Conservation (phyloP, 2,888 invertebrate species). For the Meghimatium bilineatum region DNA sequence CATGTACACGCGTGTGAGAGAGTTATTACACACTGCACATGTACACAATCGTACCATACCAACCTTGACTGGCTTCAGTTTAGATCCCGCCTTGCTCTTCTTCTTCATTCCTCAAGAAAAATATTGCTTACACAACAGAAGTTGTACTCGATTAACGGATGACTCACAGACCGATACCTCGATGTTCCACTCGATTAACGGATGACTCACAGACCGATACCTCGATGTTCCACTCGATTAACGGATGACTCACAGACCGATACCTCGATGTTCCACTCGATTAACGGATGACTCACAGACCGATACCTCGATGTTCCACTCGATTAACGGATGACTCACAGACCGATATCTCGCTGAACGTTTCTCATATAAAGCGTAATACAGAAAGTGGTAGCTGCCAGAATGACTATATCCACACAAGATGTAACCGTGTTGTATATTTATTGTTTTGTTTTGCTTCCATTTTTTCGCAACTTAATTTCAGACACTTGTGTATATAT, state of each 20-base stretch:
- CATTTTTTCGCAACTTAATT: no score
- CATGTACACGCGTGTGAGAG: no score
- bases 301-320: neutral
- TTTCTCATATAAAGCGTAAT: no score
- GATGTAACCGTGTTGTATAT: no score
- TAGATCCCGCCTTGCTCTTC: conserved; percentile 3
- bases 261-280: neutral
- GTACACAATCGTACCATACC: neutral
- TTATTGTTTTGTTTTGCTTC: no score
- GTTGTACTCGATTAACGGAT: neutral
- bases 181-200: no score
- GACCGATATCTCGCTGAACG: neutral
- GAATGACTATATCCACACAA: no score
- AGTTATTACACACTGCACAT: no score
- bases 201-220: no score
- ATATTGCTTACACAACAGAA: neutral
- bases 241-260: neutral
- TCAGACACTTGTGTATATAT: no score
- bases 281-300: neutral
- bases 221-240: neutral
- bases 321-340: neutral
- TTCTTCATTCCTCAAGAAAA: conserved; percentile 12
- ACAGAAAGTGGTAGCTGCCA: no score
- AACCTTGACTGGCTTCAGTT: conserved; percentile 27
- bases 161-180: neutral